A percentile compares a stretch with the other conserved stretches of the same genome.
These are phyloP conservation scores for Melopsittacus undulatus DNA, from an alignment of 2,797 vertebrate species.

Conservation along the genomic window DNA sequence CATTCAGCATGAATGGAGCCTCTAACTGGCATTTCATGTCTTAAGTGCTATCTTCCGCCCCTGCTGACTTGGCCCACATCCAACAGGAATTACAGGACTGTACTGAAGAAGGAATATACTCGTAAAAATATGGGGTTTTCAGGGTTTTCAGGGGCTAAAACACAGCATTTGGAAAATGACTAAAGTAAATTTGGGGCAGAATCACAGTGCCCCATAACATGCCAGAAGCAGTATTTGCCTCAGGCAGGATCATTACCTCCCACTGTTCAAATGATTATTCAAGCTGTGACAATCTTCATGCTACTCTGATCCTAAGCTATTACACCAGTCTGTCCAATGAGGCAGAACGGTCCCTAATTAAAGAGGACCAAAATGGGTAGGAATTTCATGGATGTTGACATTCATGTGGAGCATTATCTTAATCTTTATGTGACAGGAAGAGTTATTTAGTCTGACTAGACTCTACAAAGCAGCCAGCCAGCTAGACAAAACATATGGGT, in stretches of 20 bases:
- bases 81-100: background rate
- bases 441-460: background rate
- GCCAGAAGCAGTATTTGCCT: background rate
- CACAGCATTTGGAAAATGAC: background rate
- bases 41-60: background rate
- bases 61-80: background rate
- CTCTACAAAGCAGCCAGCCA: background rate
- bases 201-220: background rate
- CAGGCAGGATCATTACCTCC: slow-evolving; percentile 39
- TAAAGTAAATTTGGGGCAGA: slow-evolving; percentile 18
- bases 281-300: slow-evolving; percentile 45
- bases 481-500: background rate
- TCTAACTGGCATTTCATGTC: background rate
- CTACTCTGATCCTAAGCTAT: slow-evolving; percentile 18
- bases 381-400: background rate
- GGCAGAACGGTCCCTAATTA: slow-evolving; percentile 40
- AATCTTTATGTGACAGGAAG: background rate
- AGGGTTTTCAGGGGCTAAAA: slow-evolving; percentile 33
- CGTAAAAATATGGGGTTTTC: no score
- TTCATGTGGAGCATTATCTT: background rate
- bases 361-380: slow-evolving; percentile 22
- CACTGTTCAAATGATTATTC: slow-evolving; percentile 20
- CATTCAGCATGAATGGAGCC: background rate
- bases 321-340: slow-evolving; percentile 32
- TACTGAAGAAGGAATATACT: background rate